Base-by-base conservation (phyloP, 2,797 vertebrate species). In the Mastacembelus armatus region DNA sequence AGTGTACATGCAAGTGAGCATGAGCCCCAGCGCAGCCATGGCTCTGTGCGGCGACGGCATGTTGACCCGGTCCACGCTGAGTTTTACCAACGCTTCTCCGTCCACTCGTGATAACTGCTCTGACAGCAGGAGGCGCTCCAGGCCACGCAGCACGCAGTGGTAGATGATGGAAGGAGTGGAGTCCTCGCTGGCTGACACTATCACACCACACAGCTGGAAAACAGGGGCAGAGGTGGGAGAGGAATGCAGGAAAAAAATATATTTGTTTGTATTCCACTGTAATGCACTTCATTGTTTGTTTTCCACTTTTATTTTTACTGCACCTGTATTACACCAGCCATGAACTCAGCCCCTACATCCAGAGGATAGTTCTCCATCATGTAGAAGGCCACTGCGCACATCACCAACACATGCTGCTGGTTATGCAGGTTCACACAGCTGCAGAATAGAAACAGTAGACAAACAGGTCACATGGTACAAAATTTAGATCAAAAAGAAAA, bases 1-100 rank as follows among this genome's bases (percentile, higher is more conserved):
- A 75, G 96, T 99, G 92, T 99, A 99, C 98, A 99, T 99, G 94
- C 98, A 99, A 81, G 97, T 99, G 69, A 99, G 95, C 98, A 99
- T 99, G 81, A 99, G 94, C 56, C 98, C 98, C 70, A 99, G 91
- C 8, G 98, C 98, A 2, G 98, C 96, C 97, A 99, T 98, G 44
- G 98, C 96, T 81, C 97, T 91, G 89, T 99, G 97, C 0, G 98
- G 98, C 4, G 97, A 98, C 58, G 97, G 96, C 91, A 97, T 96
- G 73, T 98, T 98, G 80, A 99, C 96, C 24, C 98, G 85, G 81
- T 99, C 98, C 75, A 99, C 98, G 0, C 98, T 97, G 61, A 99
- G 95, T 71, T 99, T 99, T 56, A 98, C 98, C 58, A 99, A 91
- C 0, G 96, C 95, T 77, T 99, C 98, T 0, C 95, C 92, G 0